Percentiles rank a stretch among this genome's conserved stretches.
These are phyloP conservation scores for Agrochola lota DNA, from an alignment of 2,888 invertebrate genomes.

Conservation along the genomic window DNA sequence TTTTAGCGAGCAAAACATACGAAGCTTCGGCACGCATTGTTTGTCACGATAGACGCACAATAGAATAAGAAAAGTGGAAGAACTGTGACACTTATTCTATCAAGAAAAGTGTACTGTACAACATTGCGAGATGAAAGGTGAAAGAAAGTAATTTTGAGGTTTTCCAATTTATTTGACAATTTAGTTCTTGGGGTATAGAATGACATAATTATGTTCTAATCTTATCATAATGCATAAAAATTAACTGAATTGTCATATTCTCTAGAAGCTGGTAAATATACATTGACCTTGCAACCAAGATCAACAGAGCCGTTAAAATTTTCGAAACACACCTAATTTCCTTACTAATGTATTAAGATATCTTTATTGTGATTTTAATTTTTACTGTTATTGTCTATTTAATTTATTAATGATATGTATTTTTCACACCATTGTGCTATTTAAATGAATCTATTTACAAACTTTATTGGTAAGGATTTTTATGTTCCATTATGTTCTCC, in stretches of 20 bases:
- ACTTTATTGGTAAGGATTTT: not conserved
- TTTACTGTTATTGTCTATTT: conserved; percentile 37
- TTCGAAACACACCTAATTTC: conserved; percentile 45
- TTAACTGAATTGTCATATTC: not conserved
- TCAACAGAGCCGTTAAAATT: conserved; percentile 31
- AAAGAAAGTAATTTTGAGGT: not conserved
- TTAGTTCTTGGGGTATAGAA: not conserved
- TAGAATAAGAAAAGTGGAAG: too few species aligned
- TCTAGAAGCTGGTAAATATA: not conserved
- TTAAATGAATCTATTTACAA: not conserved
- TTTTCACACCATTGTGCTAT: conserved; percentile 39
- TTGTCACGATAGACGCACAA: too few species aligned
- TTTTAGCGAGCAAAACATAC: too few species aligned
- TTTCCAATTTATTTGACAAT: not conserved
- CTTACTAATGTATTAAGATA: conserved; percentile 40
- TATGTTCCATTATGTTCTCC: not conserved
- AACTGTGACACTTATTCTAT: not conserved
- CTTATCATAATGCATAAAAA: not conserved
- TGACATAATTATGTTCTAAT: not conserved
- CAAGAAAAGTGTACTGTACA: not conserved
- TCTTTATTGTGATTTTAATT: conserved; percentile 22
- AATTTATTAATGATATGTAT: conserved; percentile 39
- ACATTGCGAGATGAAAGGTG: not conserved
- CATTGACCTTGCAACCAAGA: conserved; percentile 49
- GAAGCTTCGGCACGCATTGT: too few species aligned